Conservation (phyloP, 2,797 vertebrate species). For the Parauchenoglanis ngamensis region DNA sequence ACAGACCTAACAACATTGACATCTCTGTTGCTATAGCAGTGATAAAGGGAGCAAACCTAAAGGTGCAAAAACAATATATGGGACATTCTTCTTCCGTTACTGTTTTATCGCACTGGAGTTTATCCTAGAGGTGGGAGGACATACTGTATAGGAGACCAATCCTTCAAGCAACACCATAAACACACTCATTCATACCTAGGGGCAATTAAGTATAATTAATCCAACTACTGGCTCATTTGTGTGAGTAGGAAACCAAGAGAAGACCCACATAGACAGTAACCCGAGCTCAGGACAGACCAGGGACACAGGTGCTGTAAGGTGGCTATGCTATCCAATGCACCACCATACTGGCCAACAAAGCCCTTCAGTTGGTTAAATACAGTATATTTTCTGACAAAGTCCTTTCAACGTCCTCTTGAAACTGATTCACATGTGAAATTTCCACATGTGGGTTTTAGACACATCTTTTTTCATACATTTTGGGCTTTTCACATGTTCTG, state of each 20-base stretch:
- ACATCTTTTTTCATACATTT: background rate
- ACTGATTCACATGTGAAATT: background rate
- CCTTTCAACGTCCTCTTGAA: background rate
- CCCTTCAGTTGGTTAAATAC: background rate
- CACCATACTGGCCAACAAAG: background rate
- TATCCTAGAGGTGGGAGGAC: background rate
- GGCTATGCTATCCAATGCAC: background rate
- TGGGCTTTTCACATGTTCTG: background rate
- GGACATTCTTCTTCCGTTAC: background rate
- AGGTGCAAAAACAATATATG: background rate
- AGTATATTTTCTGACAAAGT: background rate
- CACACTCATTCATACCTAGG: background rate
- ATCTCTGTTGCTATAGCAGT: background rate
- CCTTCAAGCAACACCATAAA: background rate
- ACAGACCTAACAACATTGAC: background rate
- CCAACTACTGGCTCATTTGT: background rate
- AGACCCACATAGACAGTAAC: background rate
- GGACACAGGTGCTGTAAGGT: background rate
- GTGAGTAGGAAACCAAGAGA: background rate
- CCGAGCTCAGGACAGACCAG: background rate
- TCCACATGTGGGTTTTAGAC: background rate
- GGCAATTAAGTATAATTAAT: conserved; percentile 10
- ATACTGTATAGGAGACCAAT: background rate
- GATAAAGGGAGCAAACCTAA: background rate
- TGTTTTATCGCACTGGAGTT: background rate